Base-by-base conservation (phyloP, 2,113 vertebrate genomes). In the Erythrocercus mccallii region DNA sequence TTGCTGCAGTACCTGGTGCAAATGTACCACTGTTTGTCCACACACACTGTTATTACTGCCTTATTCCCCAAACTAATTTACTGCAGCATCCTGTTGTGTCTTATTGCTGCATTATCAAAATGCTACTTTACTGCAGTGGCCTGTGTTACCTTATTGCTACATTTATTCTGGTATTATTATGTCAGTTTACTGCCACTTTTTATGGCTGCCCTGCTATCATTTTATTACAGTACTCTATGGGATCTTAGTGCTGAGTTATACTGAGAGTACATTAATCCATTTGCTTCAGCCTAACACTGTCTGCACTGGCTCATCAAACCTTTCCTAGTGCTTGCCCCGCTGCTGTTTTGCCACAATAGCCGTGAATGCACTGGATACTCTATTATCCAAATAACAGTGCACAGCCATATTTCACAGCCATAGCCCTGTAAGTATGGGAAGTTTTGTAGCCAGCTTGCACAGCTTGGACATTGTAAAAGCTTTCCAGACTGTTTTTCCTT, bases 1-100 rank as follows among this genome's bases (percentile, higher is more conserved):
- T 97, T 98, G 97, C 96, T 97, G 96, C 96, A 98, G 97, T 96
- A 95, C 92, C 91, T 92, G 93, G 91, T 96, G 97, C 95, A 71
- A 86, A 90, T 84, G 70, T 90, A 66, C 79, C 35, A 37, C 70
- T 35, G 18, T 87, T 93, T 92, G 85, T 85, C 95, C 62, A 13
- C 66, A 24, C 70, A 51, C 8, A 12, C 58, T 7, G 5, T 86
- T 54, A 61, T 68, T 64, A 60, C 65, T 33, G 74, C 71, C 83
- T 86, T 86, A 90, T 81, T 92, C 94, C 85, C 70, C 86, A 90
- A 48, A 60, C 85, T 81, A 87, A 86, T 95, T 88, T 94, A 94
- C 92, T 92, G 94, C 93, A 92, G 95, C 76, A 6, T 90, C 90
- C 88, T 90, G 64, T 93, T 86, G 87, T 91, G 90, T 90, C 92